Base-by-base conservation (phyloP, 92 coral and sea anemone species). In the Hydrozoanthus gracilis region DNA sequence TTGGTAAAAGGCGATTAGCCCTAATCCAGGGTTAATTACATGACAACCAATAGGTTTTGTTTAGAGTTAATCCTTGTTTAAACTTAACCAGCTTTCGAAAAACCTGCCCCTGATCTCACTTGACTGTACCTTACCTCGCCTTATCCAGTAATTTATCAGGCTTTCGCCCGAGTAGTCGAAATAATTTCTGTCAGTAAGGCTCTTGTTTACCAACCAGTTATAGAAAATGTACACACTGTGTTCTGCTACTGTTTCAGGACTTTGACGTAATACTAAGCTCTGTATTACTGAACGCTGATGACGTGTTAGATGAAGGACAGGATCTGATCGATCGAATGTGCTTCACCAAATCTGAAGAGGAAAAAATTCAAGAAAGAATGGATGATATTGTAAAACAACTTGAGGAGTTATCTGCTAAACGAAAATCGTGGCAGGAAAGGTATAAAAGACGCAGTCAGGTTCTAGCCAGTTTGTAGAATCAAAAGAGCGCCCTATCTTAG, bases 221-320 rank as follows among this genome's bases (percentile, higher is more conserved):
- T 27, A 27, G 39, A 27, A 27, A 27, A 27, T 27, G 39, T 27
- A 27, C 7, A 27, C 7, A 35, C 47, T 20, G 14, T 45, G 20
- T 72, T 35, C 51, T 54, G 14, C 35, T 39, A 10, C 10, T 13
- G n/a, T 72, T 45, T 39, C 82, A 77, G 82, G 67, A 55, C 16
- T 55, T 77, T 35, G 82, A 77, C 6, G 67, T 77, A 14, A 56
- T 55, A n/a, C 82, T 77, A 13, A 77, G 68, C 18, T 77, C 69
- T 39, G 82, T 77, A 20, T 14, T 77, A 68, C 49, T 77, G 35
- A 77, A 77, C 6, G 82, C 82, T 56, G 82, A 77, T 15, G 82
- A 77, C 7, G 69, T 77, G 14, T 16, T 77, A 16, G 82, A 77
- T 46, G 82, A 77, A 15, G 82, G 82, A 3, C 82, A 77, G 27